Conservation (phyloP, 2,113 vertebrate species). For the Hemibagrus wyckioides region DNA sequence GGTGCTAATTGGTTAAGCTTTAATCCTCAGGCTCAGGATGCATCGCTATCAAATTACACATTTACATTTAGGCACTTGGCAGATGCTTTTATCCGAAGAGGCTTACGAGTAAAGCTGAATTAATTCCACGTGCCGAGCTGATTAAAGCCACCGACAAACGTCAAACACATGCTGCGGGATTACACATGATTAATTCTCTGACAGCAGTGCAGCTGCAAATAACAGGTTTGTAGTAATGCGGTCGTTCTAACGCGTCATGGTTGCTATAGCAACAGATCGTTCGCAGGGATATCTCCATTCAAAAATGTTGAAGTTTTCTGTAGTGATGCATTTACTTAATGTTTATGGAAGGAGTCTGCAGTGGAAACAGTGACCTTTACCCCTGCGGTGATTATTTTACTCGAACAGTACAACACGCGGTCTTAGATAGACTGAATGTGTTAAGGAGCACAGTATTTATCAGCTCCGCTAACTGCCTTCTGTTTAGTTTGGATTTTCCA, state of each 20-base stretch:
- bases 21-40: not conserved
- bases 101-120: slow-evolving; percentile 15
- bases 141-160: not conserved
- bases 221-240: not conserved
- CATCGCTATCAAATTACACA: slow-evolving; percentile 1
- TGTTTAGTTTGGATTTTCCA: not conserved
- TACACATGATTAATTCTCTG: not conserved
- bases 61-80: not conserved
- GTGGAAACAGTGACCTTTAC: not conserved
- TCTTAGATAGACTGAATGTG: not conserved
- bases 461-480: not conserved
- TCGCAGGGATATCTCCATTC: not conserved
- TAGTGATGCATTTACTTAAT: not conserved
- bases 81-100: slow-evolving; percentile 13
- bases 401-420: not conserved
- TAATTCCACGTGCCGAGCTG: not conserved
- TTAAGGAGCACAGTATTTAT: not conserved
- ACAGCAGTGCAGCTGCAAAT: not conserved
- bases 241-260: not conserved
- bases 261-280: not conserved
- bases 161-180: not conserved
- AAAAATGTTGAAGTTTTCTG: not conserved
- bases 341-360: not conserved
- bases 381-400: not conserved
- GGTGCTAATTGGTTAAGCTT: slow-evolving; percentile 9